Percentiles rank a stretch among this genome's conserved stretches.
phyloP scores from a whole-genome alignment of 2,797 vertebrate genomes.

The Pseudopleuronectes americanus region DNA sequence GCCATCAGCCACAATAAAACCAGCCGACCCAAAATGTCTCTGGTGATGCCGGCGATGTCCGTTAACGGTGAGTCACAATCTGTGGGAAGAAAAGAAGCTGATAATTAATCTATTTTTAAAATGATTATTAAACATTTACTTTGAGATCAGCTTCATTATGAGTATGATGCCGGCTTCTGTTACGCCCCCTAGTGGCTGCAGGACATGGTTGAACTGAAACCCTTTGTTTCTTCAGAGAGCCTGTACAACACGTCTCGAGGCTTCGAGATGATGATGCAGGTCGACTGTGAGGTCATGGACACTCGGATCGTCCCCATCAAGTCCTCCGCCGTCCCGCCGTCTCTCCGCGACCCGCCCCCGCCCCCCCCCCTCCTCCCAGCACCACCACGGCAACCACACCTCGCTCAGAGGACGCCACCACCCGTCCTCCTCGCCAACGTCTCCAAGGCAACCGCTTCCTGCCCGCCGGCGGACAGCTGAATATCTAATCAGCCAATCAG shows the following conservation, averaged over 20 bases:
- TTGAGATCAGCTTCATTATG: too few relatives aligned
- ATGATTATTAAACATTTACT: too few relatives aligned
- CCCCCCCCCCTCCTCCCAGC: conserved; percentile 69
- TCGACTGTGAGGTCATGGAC: conserved; percentile 95
- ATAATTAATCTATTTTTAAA: too few relatives aligned
- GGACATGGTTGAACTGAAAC: too few relatives aligned
- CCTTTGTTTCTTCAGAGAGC: conserved; percentile 80
- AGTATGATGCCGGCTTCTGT: too few relatives aligned
- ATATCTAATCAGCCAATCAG: conserved; percentile 78
- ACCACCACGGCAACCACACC: conserved; percentile 81
- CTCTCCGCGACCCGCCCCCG: conserved; percentile 79
- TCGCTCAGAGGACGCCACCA: conserved; percentile 75
- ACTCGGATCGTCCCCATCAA: conserved; percentile 93
- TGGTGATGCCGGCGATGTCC: conserved; percentile 95
- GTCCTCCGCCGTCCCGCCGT: conserved; percentile 90
- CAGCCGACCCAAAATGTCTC: conserved; percentile 92
- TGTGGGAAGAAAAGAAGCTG: too few relatives aligned
- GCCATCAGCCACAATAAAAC: conserved; percentile 83
- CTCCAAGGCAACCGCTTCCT: conserved; percentile 60
- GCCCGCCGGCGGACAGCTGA: conserved; percentile 51
- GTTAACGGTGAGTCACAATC: conserved; percentile 79
- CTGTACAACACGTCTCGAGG: conserved; percentile 85
- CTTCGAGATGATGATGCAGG: conserved; percentile 97
- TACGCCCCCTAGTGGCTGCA: too few relatives aligned
- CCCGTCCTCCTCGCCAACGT: not conserved